Conservation (phyloP, 2,888 invertebrate species). For the Desoria tigrina region DNA sequence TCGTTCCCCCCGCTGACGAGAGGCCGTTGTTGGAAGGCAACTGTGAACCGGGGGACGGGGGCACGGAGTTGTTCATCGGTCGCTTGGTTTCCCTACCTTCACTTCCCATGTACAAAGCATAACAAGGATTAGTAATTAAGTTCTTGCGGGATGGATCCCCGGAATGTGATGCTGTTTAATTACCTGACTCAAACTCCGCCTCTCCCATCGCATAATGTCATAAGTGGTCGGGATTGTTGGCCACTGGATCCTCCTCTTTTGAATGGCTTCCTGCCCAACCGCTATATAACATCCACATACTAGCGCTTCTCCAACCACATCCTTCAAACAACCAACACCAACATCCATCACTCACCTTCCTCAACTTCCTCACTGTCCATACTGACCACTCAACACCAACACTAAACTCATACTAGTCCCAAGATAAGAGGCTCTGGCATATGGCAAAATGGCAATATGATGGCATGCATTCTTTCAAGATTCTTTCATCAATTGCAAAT, state of each 20-base stretch:
- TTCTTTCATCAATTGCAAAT: too few relatives aligned
- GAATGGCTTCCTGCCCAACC: conserved; percentile 44
- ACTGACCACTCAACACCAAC: too few relatives aligned
- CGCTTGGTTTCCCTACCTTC: conserved; percentile 30
- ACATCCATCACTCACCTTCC: too few relatives aligned
- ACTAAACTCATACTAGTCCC: too few relatives aligned
- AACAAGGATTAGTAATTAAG: conserved; percentile 4
- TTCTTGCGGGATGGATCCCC: too few relatives aligned
- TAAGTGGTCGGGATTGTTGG: not conserved
- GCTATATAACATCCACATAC: conserved; percentile 45
- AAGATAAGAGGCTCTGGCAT: too few relatives aligned
- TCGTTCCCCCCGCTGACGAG: conserved; percentile 40
- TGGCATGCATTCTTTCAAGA: too few relatives aligned
- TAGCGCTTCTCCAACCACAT: too few relatives aligned
- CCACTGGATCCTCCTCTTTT: conserved; percentile 16
- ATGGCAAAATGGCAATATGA: too few relatives aligned
- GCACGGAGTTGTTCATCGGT: conserved; percentile 53
- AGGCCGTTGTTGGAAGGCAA: conserved; percentile 46
- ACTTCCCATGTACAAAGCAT: conserved; percentile 22
- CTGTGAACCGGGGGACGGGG: conserved; percentile 47
- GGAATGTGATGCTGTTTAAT: too few relatives aligned
- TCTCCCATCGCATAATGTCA: not conserved
- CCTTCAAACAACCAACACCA: too few relatives aligned
- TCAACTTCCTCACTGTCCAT: too few relatives aligned
- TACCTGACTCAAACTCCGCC: not conserved